phyloP scores from a whole-genome alignment of 2,888 invertebrate species.

The Operophtera brumata region DNA sequence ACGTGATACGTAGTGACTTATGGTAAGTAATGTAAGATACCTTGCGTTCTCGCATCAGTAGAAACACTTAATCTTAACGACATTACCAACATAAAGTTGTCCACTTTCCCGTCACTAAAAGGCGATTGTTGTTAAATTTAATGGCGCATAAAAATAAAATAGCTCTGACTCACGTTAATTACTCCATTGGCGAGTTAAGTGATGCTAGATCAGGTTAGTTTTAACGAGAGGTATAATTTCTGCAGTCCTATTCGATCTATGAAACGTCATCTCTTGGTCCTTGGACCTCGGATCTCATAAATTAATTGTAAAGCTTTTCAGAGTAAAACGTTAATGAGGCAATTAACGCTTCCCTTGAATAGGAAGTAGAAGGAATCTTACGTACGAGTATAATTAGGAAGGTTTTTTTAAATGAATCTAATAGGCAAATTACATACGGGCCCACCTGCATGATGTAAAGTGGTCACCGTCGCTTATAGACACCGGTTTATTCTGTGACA shows the following conservation, averaged over 20 bases:
- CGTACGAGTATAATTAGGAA: slow-evolving; percentile 30
- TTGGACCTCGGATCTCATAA: slow-evolving; percentile 18
- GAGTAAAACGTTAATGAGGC: slow-evolving; percentile 37
- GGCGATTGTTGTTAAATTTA: slow-evolving; percentile 77
- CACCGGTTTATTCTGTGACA: too few species aligned
- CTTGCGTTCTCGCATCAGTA: slow-evolving; percentile 32
- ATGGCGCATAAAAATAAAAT: slow-evolving; percentile 67
- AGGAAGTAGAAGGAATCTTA: slow-evolving; percentile 33
- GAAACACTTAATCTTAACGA: slow-evolving; percentile 67
- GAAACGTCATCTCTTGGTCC: slow-evolving; percentile 19
- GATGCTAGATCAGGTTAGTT: slow-evolving; percentile 33
- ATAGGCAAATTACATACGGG: too few species aligned
- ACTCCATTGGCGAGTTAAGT: slow-evolving; percentile 46
- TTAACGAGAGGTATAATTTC: slow-evolving; percentile 33
- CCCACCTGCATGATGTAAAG: too few species aligned
- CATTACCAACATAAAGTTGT: slow-evolving; percentile 72
- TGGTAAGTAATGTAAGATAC: slow-evolving; percentile 61
- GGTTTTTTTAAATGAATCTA: too few species aligned
- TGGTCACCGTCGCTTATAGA: too few species aligned
- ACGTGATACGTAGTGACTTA: slow-evolving; percentile 51
- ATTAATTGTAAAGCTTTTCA: slow-evolving; percentile 12
- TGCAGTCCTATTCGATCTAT: slow-evolving; percentile 21
- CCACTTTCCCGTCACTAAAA: slow-evolving; percentile 69
- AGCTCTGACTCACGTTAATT: slow-evolving; percentile 60
- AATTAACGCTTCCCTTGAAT: slow-evolving; percentile 41